phyloP scores from a whole-genome alignment of 2,113 vertebrate genomes.

The Theristicus caerulescens region DNA sequence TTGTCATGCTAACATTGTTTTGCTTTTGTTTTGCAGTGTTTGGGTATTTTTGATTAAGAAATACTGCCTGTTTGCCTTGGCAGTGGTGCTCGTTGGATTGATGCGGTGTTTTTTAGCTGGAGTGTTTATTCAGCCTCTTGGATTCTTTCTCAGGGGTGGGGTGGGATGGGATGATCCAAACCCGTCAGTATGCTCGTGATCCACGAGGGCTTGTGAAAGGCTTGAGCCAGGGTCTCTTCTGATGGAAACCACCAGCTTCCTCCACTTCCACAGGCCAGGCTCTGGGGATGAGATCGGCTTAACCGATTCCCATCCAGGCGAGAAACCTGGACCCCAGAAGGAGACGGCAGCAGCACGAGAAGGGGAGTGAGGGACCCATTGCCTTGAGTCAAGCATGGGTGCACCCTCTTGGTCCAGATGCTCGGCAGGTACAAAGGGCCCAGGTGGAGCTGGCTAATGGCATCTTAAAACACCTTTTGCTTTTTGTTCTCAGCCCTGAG shows the following conservation, averaged over 20 bases:
- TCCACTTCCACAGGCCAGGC: background rate
- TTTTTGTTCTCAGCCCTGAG: background rate
- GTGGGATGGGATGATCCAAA: constrained; percentile 25
- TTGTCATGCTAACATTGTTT: background rate
- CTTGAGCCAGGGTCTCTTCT: background rate
- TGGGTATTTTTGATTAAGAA: constrained; percentile 47
- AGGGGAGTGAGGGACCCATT: background rate
- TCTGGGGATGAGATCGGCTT: background rate
- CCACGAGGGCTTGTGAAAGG: background rate
- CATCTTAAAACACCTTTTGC: background rate
- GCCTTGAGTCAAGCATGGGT: background rate
- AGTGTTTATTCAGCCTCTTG: constrained; percentile 40
- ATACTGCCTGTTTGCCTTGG: constrained; percentile 54
- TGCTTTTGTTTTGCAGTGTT: constrained; percentile 47
- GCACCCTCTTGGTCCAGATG: background rate
- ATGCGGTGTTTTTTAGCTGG: background rate
- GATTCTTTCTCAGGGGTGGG: constrained; percentile 35
- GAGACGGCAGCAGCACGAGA: background rate
- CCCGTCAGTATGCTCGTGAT: background rate
- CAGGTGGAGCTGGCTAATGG: background rate
- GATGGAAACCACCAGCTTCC: background rate
- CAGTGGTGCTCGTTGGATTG: background rate
- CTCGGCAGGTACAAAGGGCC: background rate
- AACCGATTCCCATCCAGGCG: background rate
- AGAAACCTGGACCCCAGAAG: background rate